These are phyloP conservation scores for Cylas formicarius DNA, from an alignment of 1,140 invertebrate genomes.

Conservation along the genomic window DNA sequence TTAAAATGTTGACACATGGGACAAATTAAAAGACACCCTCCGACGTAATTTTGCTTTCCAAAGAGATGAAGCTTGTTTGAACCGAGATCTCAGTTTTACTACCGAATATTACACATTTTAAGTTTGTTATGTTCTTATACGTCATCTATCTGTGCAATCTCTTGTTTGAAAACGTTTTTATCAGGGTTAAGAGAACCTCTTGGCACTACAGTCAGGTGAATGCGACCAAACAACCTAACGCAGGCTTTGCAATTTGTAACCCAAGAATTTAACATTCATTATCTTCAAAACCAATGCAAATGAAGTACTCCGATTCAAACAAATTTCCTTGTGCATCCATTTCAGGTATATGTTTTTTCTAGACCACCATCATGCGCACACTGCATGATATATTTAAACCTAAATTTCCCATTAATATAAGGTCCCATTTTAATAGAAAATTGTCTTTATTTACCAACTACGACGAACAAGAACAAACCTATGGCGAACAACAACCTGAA, in stretches of 20 bases:
- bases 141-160: slow-evolving; percentile 9
- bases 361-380: too few species aligned
- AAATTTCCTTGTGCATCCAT: too few species aligned
- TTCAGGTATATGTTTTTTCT: too few species aligned
- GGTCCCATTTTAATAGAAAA: too few species aligned
- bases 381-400: too few species aligned
- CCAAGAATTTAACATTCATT: slow-evolving; percentile 13
- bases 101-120: slow-evolving; percentile 11
- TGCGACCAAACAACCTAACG: slow-evolving; percentile 7
- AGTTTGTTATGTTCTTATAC: slow-evolving; percentile 17
- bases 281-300: slow-evolving; percentile 19
- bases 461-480: too few species aligned
- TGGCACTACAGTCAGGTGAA: slow-evolving; percentile 15
- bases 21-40: slow-evolving; percentile 5
- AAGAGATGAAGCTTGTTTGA: slow-evolving; percentile 9
- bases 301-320: too few species aligned
- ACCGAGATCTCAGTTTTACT: slow-evolving; percentile 15
- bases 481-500: too few species aligned
- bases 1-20: slow-evolving; percentile 17
- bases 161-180: slow-evolving; percentile 18
- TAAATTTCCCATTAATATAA: too few species aligned
- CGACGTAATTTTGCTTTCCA: slow-evolving; percentile 18
- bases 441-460: too few species aligned
- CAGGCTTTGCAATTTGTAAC: slow-evolving; percentile 11
- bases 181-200: slow-evolving; percentile 13